A percentile compares a stretch with the other conserved stretches of the same genome.
phyloP scores from a whole-genome alignment of 2,888 invertebrate genomes.

The Adelognathus sp. region DNA sequence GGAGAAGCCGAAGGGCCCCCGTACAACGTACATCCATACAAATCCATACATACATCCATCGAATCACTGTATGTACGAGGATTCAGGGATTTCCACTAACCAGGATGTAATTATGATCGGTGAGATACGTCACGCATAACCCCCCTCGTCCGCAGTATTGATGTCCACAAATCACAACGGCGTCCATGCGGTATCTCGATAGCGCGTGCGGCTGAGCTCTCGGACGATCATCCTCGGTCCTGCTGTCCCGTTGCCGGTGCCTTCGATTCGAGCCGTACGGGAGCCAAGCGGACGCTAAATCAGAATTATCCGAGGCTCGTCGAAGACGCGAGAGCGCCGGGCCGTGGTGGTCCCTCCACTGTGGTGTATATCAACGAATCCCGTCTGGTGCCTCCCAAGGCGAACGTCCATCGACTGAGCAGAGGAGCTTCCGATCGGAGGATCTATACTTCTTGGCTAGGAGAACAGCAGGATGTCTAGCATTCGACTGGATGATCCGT shows the following conservation, averaged over 20 bases:
- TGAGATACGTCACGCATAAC: conserved; percentile 80
- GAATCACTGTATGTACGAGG: conserved; percentile 29
- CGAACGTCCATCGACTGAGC: conserved; percentile 27
- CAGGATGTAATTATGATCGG: conserved; percentile 81
- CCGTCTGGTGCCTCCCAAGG: conserved; percentile 31
- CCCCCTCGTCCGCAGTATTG: conserved; percentile 72
- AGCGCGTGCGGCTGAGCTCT: conserved; percentile 52
- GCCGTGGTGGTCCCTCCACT: not conserved
- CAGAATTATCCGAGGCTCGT: conserved; percentile 55
- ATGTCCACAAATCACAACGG: conserved; percentile 79
- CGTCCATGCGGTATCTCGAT: conserved; percentile 74
- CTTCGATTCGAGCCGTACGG: conserved; percentile 26
- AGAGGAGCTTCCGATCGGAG: conserved; percentile 36
- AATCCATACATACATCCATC: conserved; percentile 8
- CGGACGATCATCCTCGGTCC: conserved; percentile 36
- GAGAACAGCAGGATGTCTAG: conserved; percentile 38
- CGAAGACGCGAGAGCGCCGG: conserved; percentile 49
- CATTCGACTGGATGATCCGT: conserved; percentile 44
- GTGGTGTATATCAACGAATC: conserved; percentile 9
- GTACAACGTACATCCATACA: too few species aligned
- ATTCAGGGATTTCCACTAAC: conserved; percentile 72
- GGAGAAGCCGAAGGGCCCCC: conserved; percentile 49
- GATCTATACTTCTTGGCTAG: conserved; percentile 38
- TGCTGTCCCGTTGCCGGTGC: conserved; percentile 15
- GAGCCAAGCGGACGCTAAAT: conserved; percentile 49